phyloP scores from a whole-genome alignment of 2,888 invertebrate genomes.

The Tetranychus piercei region DNA sequence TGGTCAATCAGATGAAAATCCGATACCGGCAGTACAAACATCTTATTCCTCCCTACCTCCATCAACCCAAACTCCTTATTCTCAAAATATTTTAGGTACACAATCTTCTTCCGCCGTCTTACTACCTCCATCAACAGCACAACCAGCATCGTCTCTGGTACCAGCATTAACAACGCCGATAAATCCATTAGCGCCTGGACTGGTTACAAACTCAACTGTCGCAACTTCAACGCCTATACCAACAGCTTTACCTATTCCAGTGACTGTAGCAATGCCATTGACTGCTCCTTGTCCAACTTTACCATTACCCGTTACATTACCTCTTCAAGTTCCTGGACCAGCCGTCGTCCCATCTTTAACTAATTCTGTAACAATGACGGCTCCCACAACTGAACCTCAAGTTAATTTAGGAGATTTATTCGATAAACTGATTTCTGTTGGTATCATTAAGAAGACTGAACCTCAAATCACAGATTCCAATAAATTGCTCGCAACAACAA shows the following conservation, averaged over 20 bases:
- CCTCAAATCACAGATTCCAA: not conserved
- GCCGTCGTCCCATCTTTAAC: conserved; percentile 1
- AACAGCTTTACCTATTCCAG: not conserved
- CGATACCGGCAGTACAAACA: not conserved
- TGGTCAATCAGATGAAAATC: not conserved
- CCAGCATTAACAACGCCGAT: not conserved
- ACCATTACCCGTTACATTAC: not conserved
- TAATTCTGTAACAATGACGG: conserved; percentile 12
- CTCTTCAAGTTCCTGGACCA: not conserved
- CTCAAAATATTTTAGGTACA: conserved; percentile 26
- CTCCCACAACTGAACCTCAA: conserved; percentile 22
- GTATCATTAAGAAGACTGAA: conserved; percentile 41
- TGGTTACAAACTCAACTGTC: not conserved
- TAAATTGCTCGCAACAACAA: not conserved
- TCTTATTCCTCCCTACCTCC: conserved; percentile 12
- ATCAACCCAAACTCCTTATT: conserved; percentile 19
- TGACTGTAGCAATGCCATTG: not conserved
- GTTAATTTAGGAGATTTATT: conserved; percentile 60
- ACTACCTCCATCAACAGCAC: not conserved
- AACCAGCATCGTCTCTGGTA: not conserved
- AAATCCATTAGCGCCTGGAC: not conserved
- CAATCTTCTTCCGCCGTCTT: not conserved
- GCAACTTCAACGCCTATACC: not conserved
- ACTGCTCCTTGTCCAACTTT: not conserved
- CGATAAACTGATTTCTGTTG: conserved; percentile 63